phyloP scores from a whole-genome alignment of 2,797 vertebrate genomes.

The Hyperoplus lanceolatus region DNA sequence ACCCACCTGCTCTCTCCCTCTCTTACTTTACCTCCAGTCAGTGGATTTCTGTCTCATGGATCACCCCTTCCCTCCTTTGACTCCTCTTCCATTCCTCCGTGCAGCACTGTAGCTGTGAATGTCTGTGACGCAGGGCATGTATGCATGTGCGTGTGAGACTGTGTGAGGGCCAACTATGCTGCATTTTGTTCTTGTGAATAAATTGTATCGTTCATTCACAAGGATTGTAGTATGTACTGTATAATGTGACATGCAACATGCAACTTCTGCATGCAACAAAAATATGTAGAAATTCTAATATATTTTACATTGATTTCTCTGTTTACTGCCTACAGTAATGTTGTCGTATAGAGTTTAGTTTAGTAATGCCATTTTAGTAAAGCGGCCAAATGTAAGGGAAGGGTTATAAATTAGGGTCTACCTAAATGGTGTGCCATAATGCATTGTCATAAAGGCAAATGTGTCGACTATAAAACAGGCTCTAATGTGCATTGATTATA shows the following conservation, averaged over 20 bases:
- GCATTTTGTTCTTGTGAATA: no score
- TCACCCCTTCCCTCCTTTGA: not conserved
- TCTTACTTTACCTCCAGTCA: constrained; percentile 6
- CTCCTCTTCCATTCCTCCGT: constrained; percentile 19
- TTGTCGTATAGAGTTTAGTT: not conserved
- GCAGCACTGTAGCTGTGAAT: not conserved
- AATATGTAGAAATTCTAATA: not conserved
- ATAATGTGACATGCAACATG: no score
- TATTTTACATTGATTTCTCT: not conserved
- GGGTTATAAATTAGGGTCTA: constrained; percentile 5
- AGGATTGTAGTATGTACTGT: no score
- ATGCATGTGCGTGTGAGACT: constrained; percentile 17
- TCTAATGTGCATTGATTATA: constrained; percentile 63
- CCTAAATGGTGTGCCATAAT: constrained; percentile 14
- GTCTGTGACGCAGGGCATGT: constrained; percentile 18
- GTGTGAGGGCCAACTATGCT: not conserved
- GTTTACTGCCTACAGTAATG: not conserved
- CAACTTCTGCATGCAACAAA: no score
- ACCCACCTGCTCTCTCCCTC: constrained; percentile 32
- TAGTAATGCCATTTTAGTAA: not conserved
- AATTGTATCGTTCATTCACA: no score
- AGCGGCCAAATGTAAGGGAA: not conserved
- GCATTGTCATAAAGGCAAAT: constrained; percentile 34
- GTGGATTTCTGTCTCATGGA: constrained; percentile 25
- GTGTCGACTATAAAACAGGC: constrained; percentile 29